Evolutionary conservation across 1,140 invertebrate species (phyloP).

Genomic region (Agraylea sexmaculata): DNA sequence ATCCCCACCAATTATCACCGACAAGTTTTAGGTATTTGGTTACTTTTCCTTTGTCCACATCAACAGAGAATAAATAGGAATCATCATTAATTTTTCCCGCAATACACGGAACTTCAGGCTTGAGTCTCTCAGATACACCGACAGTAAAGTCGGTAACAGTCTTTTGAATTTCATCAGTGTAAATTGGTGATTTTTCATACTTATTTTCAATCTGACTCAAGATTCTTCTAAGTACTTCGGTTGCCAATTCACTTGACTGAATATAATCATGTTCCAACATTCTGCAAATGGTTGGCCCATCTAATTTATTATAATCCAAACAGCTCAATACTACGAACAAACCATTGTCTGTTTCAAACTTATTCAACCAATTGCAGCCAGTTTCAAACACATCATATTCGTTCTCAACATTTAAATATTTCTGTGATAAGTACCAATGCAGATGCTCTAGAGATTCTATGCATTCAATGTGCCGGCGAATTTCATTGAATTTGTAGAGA

Average conservation of each 20-base stretch:
- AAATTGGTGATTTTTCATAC: neutral
- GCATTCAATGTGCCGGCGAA: constrained; percentile 10
- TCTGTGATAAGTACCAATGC: constrained; percentile 19
- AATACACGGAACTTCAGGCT: constrained; percentile 11
- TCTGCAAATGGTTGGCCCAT: constrained; percentile 4
- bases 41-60: constrained; percentile 10
- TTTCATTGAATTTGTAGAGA: constrained; percentile 12
- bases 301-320: constrained; percentile 14
- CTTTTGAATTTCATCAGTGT: neutral
- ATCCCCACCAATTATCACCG: constrained; percentile 14
- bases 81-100: constrained; percentile 5
- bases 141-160: too few species aligned
- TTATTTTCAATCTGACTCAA: constrained; percentile 5
- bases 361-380: constrained; percentile 16
- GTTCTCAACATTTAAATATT: constrained; percentile 12
- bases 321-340: constrained; percentile 17
- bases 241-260: constrained; percentile 6
- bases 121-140: too few species aligned
- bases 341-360: constrained; percentile 1
- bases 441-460: constrained; percentile 9
- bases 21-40: constrained; percentile 9
- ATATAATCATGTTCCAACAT: constrained; percentile 10
- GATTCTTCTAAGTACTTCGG: constrained; percentile 8
- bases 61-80: constrained; percentile 6
- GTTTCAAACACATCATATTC: constrained; percentile 17